phyloP scores from a whole-genome alignment of 2,113 vertebrate species.

The Monarcha castaneiventris region DNA sequence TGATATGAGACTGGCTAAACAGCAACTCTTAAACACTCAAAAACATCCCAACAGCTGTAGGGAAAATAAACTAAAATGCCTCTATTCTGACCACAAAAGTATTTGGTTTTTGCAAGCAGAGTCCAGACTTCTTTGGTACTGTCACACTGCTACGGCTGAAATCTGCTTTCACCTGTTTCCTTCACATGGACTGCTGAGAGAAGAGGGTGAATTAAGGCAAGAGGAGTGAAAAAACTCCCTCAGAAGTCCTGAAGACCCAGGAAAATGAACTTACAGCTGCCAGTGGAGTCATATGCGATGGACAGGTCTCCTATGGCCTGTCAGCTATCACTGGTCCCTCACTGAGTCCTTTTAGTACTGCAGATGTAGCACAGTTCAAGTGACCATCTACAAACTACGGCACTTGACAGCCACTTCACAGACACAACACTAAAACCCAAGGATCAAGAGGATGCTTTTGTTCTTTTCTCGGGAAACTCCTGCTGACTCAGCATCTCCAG shows the following conservation, averaged over 20 bases:
- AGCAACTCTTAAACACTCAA: not conserved
- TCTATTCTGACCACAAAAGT: not conserved
- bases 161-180: not conserved
- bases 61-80: not conserved
- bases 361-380: not conserved
- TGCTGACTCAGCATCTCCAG: not conserved
- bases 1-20: not conserved
- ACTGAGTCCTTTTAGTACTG: not conserved
- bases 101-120: not conserved
- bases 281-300: not conserved
- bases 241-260: not conserved
- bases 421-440: not conserved
- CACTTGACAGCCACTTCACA: not conserved
- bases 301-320: not conserved
- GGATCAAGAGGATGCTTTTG: not conserved
- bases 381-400: not conserved
- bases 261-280: not conserved
- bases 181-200: not conserved
- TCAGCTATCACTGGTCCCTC: not conserved
- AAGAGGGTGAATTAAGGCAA: not conserved
- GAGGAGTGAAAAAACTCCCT: not conserved
- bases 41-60: not conserved
- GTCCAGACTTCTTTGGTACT: not conserved
- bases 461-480: not conserved
- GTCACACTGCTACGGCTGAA: not conserved